Base-by-base conservation (phyloP, 2,888 invertebrate genomes). In the Heliconius aoede region DNA sequence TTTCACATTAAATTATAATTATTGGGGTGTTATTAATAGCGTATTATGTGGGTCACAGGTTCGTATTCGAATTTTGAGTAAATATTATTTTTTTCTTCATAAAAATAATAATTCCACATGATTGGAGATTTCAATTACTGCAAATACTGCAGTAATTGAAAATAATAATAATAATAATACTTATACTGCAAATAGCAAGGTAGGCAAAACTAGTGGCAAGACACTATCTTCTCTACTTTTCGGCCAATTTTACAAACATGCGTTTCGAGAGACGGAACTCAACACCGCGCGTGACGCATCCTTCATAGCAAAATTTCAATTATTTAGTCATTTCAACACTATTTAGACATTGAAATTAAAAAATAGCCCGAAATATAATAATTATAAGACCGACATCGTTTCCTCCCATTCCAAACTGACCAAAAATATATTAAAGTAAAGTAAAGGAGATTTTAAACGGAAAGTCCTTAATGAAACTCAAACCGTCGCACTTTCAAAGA, bases 391-490 rank as follows among this genome's bases (percentile, higher is more conserved):
- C 36, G 24, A 65, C n/a, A 64, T 32, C 30, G 28, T n/a, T 69
- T 55, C n/a, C 9, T 51, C 28, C 46, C n/a, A 69, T 51, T 55
- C n/a, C n/a, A 51, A 51, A 30, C 30, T 51, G 30, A 55, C 30
- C 30, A 55, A 30, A 30, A 69, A 51, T 30, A 30, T 13, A 30
- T 68, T 68, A 51, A 69, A 55, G 30, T 46, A 7, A 46, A 46
- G 46, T 30, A 28, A 32, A 69, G 30, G 30, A 69, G 69, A 51
- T 69, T 69, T 69, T 18, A 68, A 69, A 55, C n/a, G 68, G 51
- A 69, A 51, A 30, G 69, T 69, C 69, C 69, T 69, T 69, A 69
- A 55, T 69, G 69, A 55, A 69, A 69, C 69, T 55, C 51, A 28
- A 69, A 13, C 51, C 21, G 55, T 24, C 55, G 30, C 69, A 55